A percentile compares a stretch with the other conserved stretches of the same genome.
Conservation (phyloP, 2,797 vertebrate genomes). For the Zenarchopterus dispar region DNA sequence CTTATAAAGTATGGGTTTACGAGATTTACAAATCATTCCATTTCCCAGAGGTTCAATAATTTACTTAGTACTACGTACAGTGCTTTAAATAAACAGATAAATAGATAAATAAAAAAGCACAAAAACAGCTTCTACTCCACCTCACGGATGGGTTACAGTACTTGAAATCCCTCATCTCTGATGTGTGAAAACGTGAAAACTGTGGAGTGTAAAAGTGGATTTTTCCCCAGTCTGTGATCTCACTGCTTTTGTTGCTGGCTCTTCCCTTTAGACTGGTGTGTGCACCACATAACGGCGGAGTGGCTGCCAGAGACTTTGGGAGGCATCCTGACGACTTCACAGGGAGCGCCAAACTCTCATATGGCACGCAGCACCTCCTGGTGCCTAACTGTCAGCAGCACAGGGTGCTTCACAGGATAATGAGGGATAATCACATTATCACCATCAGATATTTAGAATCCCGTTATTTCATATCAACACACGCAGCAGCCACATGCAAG, state of each 20-base stretch:
- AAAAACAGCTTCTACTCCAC: too few species aligned
- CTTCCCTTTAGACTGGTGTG: conserved; percentile 5
- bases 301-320: not conserved
- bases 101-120: too few species aligned
- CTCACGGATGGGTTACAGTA: too few species aligned
- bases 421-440: conserved; percentile 44
- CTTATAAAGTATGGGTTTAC: too few species aligned
- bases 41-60: too few species aligned
- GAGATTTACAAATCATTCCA: too few species aligned
- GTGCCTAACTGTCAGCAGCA: conserved; percentile 20
- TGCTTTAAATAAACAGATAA: too few species aligned
- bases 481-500: conserved; percentile 40
- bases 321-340: not conserved
- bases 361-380: conserved; percentile 33
- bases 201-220: too few species aligned
- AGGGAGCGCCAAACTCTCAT: not conserved
- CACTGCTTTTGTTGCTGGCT: not conserved
- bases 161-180: too few species aligned
- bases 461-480: conserved; percentile 35
- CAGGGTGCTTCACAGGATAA: conserved; percentile 32
- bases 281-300: conserved; percentile 16
- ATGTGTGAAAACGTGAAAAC: too few species aligned
- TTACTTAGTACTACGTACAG: too few species aligned
- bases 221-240: too few species aligned
- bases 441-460: conserved; percentile 28